Percentiles rank a stretch among this genome's conserved stretches.
Evolutionary conservation across 1,140 invertebrate species (phyloP).

Genomic region (Hyphantria cunea): DNA sequence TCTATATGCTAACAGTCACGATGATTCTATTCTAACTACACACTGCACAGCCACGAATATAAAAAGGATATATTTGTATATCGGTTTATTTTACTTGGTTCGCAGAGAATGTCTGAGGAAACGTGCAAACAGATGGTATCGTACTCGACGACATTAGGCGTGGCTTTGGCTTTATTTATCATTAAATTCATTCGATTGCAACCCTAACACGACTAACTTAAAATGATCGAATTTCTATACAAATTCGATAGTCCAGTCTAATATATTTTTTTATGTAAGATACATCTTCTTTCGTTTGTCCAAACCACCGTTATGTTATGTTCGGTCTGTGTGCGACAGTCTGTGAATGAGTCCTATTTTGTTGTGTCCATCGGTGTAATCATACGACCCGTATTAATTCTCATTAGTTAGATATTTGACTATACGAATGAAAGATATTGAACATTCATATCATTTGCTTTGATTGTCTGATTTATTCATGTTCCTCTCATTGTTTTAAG

Average conservation of each 20-base stretch:
- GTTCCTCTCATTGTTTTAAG: constrained; percentile 59
- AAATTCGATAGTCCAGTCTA: constrained; percentile 52
- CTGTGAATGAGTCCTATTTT: constrained; percentile 64
- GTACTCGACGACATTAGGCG: constrained; percentile 83
- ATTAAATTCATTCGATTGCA: constrained; percentile 73
- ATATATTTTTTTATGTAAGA: constrained; percentile 48
- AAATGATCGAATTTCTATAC: constrained; percentile 56
- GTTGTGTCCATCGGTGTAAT: constrained; percentile 71
- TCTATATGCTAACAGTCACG: constrained; percentile 40
- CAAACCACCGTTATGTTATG: constrained; percentile 65
- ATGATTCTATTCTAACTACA: constrained; percentile 39
- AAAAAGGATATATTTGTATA: constrained; percentile 47
- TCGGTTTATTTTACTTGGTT: constrained; percentile 83
- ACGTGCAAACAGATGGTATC: constrained; percentile 91
- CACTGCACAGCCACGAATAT: constrained; percentile 41
- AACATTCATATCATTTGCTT: constrained; percentile 69
- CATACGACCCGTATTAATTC: constrained; percentile 54
- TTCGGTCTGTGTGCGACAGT: constrained; percentile 71
- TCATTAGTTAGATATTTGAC: constrained; percentile 44
- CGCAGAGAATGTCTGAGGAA: constrained; percentile 91
- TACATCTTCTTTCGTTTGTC: constrained; percentile 54
- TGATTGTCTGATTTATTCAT: constrained; percentile 65
- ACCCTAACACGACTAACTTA: constrained; percentile 76
- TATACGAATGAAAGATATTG: constrained; percentile 38
- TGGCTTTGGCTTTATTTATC: constrained; percentile 80